Evolutionary conservation across 2,797 vertebrate genomes (phyloP).

Genomic region (Podarcis siculus): DNA sequence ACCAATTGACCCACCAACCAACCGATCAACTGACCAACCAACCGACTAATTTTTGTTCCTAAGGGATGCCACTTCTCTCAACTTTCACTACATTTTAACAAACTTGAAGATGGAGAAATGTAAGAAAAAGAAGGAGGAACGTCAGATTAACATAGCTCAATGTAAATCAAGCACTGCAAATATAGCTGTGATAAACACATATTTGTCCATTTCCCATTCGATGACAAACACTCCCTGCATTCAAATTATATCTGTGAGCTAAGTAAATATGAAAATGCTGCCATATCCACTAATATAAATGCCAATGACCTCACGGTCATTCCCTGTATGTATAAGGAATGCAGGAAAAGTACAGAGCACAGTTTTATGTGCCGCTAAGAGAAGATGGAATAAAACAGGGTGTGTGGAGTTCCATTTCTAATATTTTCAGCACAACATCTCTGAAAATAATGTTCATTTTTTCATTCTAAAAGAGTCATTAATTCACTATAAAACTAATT

Average conservation of each 20-base stretch:
- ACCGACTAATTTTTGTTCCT: background rate
- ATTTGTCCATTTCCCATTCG: slow-evolving; percentile 3
- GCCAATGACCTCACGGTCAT: slow-evolving; percentile 12
- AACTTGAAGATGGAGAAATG: background rate
- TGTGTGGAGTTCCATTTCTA: background rate
- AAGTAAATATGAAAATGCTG: slow-evolving; percentile 21
- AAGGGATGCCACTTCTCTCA: background rate
- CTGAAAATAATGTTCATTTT: background rate
- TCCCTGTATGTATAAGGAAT: background rate
- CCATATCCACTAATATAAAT: slow-evolving; percentile 20
- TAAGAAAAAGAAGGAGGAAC: too few species aligned
- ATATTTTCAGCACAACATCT: background rate
- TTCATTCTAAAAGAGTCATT: background rate
- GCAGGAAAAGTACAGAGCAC: background rate
- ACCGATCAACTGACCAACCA: fast-evolving
- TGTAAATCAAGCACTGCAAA: slow-evolving; percentile 8
- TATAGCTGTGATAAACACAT: slow-evolving; percentile 2
- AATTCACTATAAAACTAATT: background rate
- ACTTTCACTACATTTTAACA: background rate
- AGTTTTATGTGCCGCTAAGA: background rate
- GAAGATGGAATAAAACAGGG: too few species aligned
- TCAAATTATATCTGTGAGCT: slow-evolving; percentile 6
- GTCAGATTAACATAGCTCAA: too few species aligned
- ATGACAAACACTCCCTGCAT: slow-evolving; percentile 1
- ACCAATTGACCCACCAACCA: too few species aligned